Percentiles rank a stretch among this genome's conserved stretches.
These are phyloP conservation scores for Chaetodon trifascialis DNA, from an alignment of 2,113 vertebrate species.

Conservation along the genomic window DNA sequence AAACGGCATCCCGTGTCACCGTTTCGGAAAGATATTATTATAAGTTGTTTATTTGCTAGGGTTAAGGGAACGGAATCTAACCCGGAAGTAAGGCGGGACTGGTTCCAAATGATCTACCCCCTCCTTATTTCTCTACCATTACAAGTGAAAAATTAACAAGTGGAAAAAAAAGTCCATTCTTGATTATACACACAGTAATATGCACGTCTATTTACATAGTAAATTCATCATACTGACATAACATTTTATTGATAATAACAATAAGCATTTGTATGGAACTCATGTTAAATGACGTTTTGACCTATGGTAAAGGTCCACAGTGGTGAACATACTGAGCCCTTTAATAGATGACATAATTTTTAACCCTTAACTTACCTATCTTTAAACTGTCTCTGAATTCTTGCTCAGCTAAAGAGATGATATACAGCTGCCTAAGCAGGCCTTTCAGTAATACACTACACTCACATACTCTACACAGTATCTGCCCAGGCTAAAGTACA, in stretches of 20 bases:
- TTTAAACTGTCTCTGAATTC: not conserved
- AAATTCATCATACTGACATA: not conserved
- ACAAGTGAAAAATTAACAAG: not conserved
- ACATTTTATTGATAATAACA: not conserved
- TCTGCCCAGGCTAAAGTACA: not conserved
- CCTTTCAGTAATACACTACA: not conserved
- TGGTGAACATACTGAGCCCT: not conserved
- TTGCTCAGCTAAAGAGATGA: not conserved
- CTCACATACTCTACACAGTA: not conserved
- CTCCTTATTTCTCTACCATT: not conserved
- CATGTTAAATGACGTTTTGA: not conserved
- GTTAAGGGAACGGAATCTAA: not conserved
- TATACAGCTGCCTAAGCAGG: not conserved
- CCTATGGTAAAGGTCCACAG: not conserved
- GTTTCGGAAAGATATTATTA: not conserved
- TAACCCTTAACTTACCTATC: not conserved
- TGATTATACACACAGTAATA: not conserved
- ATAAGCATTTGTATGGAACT: not conserved
- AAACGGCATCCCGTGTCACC: too few species aligned
- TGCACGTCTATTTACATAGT: too few species aligned
- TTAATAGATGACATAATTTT: not conserved
- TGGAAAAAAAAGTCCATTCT: not conserved
- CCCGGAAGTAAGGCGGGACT: not conserved
- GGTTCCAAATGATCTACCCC: not conserved
- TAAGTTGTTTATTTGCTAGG: not conserved